Evolutionary conservation across 1,140 invertebrate genomes (phyloP).

Genomic region (Zaprionus ghesquierei): DNA sequence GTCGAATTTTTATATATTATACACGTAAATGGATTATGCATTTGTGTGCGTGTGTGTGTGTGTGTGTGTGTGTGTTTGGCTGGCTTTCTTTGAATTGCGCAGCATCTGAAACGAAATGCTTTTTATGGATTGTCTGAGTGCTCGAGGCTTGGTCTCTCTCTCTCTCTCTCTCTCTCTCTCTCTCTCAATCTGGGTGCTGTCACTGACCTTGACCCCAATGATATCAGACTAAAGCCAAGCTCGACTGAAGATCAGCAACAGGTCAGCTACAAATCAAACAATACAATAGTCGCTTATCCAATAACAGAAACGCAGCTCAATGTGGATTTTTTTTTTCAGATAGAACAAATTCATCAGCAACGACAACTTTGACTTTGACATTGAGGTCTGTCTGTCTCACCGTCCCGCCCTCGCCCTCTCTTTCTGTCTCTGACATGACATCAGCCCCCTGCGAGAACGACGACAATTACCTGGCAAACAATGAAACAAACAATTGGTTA

Average conservation of each 20-base stretch:
- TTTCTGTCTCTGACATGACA: slow-evolving; percentile 41
- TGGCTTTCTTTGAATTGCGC: slow-evolving; percentile 74
- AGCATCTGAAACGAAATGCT: slow-evolving; percentile 32
- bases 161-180: neutral
- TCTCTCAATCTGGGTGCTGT: slow-evolving; percentile 7
- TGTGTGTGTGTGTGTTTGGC: slow-evolving; percentile 55
- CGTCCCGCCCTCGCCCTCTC: too few relatives aligned
- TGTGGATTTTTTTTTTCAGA: slow-evolving; percentile 22
- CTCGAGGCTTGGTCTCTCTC: slow-evolving; percentile 20
- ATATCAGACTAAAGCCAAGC: slow-evolving; percentile 51
- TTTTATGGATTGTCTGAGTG: slow-evolving; percentile 21
- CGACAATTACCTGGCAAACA: slow-evolving; percentile 67
- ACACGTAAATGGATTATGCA: neutral
- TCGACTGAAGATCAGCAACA: slow-evolving; percentile 51
- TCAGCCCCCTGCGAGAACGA: slow-evolving; percentile 43
- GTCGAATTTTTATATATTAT: slow-evolving; percentile 14
- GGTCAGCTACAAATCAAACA: slow-evolving; percentile 53
- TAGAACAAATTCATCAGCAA: slow-evolving; percentile 71
- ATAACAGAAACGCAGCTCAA: slow-evolving; percentile 23
- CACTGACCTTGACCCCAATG: slow-evolving; percentile 64
- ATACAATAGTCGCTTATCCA: slow-evolving; percentile 35
- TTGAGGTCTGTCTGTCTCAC: neutral
- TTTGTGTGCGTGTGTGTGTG: neutral
- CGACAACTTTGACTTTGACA: slow-evolving; percentile 26
- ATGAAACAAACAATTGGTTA: neutral